Conservation (phyloP, 2,113 vertebrate species). For the Leptobrachium ailaonicum region DNA sequence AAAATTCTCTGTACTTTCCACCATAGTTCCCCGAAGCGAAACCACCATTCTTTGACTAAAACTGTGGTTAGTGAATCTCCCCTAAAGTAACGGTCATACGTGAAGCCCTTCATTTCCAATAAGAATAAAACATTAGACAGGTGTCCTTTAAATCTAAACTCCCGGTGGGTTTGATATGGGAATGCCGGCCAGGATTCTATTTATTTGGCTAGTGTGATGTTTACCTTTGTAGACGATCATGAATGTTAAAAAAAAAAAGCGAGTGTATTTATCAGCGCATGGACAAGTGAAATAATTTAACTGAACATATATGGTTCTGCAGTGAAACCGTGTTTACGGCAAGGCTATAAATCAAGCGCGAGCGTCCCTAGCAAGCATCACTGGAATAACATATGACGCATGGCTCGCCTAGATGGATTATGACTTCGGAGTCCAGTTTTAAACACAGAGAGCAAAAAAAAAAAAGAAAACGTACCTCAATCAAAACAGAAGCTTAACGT, state of each 20-base stretch:
- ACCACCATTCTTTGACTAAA: too few species aligned
- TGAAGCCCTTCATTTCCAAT: too few species aligned
- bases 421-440: slow-evolving; percentile 9
- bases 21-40: too few species aligned
- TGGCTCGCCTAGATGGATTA: slow-evolving; percentile 15
- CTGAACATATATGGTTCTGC: slow-evolving; percentile 30
- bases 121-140: too few species aligned
- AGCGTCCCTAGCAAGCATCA: neutral
- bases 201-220: slow-evolving; percentile 5
- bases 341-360: slow-evolving; percentile 17
- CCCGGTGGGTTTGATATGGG: slow-evolving; percentile 3
- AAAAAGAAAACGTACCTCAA: neutral
- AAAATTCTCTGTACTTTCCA: too few species aligned
- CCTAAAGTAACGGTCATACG: too few species aligned
- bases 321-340: slow-evolving; percentile 32
- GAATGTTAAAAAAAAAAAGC: neutral
- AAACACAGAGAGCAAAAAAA: slow-evolving; percentile 3
- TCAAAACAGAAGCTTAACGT: slow-evolving; percentile 14
- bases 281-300: neutral
- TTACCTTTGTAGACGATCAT: slow-evolving; percentile 16
- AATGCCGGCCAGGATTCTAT: neutral
- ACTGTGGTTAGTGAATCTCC: too few species aligned
- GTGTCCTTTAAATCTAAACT: neutral
- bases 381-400: slow-evolving; percentile 36
- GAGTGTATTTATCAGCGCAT: slow-evolving; percentile 7